Percentiles rank a stretch among this genome's conserved stretches.
Evolutionary conservation across 92 coral and sea anemone genomes (phyloP).

Genomic region (Desmophyllum pertusum): DNA sequence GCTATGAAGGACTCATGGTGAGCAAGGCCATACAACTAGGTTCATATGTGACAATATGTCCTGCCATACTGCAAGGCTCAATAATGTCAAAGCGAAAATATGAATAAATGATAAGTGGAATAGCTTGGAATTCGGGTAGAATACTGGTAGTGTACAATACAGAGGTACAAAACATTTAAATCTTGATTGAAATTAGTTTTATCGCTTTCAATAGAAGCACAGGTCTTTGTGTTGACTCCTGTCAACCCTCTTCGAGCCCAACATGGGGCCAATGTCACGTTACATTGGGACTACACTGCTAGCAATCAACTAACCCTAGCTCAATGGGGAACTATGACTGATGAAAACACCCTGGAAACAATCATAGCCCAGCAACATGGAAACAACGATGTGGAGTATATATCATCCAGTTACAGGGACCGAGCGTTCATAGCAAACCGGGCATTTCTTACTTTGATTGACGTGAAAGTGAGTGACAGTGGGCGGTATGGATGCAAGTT

Average conservation of each 20-base stretch:
- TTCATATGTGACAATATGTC: too few relatives aligned
- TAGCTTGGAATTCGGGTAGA: too few relatives aligned
- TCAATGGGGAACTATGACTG: constrained; percentile 51
- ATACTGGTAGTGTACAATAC: too few relatives aligned
- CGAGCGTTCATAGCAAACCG: constrained; percentile 28
- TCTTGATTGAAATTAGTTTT: background rate
- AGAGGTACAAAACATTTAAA: too few relatives aligned
- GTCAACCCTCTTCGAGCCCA: constrained; percentile 43
- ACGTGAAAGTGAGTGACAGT: constrained; percentile 42
- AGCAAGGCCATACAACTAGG: too few relatives aligned
- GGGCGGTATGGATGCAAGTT: constrained; percentile 63
- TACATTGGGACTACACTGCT: constrained; percentile 65
- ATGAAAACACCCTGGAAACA: constrained; percentile 15
- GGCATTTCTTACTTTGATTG: constrained; percentile 31
- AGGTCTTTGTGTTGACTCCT: constrained; percentile 63
- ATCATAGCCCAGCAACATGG: constrained; percentile 60
- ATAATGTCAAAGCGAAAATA: too few relatives aligned
- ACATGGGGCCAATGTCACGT: constrained; percentile 39
- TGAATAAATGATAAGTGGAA: too few relatives aligned
- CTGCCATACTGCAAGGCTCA: too few relatives aligned
- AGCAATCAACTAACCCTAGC: constrained; percentile 15
- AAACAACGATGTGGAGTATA: constrained; percentile 25
- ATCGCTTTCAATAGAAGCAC: constrained; percentile 18
- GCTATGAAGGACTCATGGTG: too few relatives aligned
- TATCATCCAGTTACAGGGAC: constrained; percentile 7